phyloP scores from a whole-genome alignment of 2,797 vertebrate genomes.

The Peromyscus aztecus region DNA sequence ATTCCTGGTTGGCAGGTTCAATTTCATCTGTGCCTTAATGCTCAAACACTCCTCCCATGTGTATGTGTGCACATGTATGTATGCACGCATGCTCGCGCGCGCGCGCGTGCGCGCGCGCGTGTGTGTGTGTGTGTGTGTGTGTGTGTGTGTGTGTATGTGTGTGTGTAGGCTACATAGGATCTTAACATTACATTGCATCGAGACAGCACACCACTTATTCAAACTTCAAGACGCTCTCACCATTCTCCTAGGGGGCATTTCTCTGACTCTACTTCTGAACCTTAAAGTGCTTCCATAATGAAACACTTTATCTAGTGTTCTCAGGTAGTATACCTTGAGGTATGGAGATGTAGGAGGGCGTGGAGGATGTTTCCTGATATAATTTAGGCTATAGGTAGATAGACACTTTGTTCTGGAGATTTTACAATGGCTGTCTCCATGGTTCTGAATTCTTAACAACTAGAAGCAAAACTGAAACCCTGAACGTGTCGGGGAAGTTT shows the following conservation, averaged over 20 bases:
- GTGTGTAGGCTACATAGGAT: background rate
- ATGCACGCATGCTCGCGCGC: background rate
- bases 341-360: background rate
- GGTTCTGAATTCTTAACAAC: slow-evolving; percentile 55
- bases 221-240: background rate
- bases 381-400: background rate
- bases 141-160: background rate
- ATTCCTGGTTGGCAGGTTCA: background rate
- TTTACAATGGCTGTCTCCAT: slow-evolving; percentile 47
- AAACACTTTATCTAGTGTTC: background rate
- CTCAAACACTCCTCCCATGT: background rate
- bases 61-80: background rate
- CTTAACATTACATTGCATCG: background rate
- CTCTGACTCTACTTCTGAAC: slow-evolving; percentile 21
- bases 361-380: background rate
- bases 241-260: background rate
- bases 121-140: background rate
- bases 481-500: background rate
- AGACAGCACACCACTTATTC: background rate
- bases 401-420: background rate
- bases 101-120: accelerated
- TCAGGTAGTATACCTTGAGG: background rate
- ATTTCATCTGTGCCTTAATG: background rate
- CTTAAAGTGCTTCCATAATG: slow-evolving; percentile 6
- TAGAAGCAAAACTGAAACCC: background rate